Conservation (phyloP, 2,888 invertebrate species). For the Peribatodes rhomboidaria region DNA sequence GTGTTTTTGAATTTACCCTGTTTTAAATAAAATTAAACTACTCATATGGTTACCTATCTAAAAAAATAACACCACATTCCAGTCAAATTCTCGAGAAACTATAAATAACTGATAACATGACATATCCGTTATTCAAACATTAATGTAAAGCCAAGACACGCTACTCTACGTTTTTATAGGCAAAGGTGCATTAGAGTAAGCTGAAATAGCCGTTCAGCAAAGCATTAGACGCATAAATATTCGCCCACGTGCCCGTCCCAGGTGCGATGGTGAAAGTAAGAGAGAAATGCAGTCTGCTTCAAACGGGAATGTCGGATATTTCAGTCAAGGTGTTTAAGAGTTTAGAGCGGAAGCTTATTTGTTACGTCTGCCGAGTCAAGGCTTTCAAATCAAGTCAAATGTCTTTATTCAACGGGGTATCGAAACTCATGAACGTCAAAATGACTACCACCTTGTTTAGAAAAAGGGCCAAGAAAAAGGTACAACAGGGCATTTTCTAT, state of each 20-base stretch:
- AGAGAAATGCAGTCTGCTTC: slow-evolving; percentile 37
- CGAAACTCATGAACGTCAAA: too few species aligned
- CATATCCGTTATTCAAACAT: slow-evolving; percentile 16
- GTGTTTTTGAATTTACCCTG: too few species aligned
- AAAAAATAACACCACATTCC: not conserved
- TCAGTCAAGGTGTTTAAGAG: slow-evolving; percentile 5
- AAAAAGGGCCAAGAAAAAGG: too few species aligned
- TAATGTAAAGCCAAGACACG: not conserved
- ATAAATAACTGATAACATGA: slow-evolving; percentile 2
- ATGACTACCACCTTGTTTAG: too few species aligned
- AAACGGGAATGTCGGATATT: slow-evolving; percentile 21
- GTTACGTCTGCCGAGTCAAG: not conserved
- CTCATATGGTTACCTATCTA: too few species aligned
- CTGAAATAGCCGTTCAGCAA: slow-evolving; percentile 48
- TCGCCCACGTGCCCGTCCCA: slow-evolving; percentile 52
- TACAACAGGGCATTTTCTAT: too few species aligned
- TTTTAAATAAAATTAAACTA: too few species aligned
- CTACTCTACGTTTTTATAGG: slow-evolving; percentile 1
- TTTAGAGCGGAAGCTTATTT: not conserved
- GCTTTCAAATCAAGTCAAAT: too few species aligned
- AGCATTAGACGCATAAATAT: slow-evolving; percentile 57
- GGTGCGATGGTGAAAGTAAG: slow-evolving; percentile 48
- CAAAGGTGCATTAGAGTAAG: slow-evolving; percentile 44
- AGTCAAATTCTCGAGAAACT: not conserved
- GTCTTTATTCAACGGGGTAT: too few species aligned